phyloP scores from a whole-genome alignment of 2,797 vertebrate genomes.

The Cetoscarus ocellatus region DNA sequence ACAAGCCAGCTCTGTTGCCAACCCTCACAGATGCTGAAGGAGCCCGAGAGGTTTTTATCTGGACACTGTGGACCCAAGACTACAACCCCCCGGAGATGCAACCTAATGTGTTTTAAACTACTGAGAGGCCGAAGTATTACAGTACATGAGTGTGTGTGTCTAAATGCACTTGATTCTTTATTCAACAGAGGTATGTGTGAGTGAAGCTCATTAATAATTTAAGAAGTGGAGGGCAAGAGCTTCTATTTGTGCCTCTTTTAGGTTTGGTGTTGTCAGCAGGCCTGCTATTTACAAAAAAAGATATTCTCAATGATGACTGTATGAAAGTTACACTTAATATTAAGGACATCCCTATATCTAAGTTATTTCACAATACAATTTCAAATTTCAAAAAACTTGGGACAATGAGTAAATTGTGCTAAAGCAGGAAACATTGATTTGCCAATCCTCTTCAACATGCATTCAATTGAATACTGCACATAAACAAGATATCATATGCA shows the following conservation, averaged over 20 bases:
- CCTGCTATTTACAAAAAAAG: constrained; percentile 22
- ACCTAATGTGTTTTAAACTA: constrained; percentile 45
- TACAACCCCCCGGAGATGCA: constrained; percentile 38
- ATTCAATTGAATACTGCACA: no score
- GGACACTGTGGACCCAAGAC: constrained; percentile 27
- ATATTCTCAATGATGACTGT: background rate
- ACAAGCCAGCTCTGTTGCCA: constrained; percentile 37
- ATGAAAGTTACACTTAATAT: constrained; percentile 15
- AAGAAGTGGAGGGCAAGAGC: constrained; percentile 48
- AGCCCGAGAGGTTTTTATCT: constrained; percentile 40
- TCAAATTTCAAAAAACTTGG: no score
- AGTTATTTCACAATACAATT: background rate
- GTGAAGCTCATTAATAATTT: constrained; percentile 68
- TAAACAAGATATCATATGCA: no score
- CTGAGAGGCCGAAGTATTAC: constrained; percentile 33
- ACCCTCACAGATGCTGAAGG: constrained; percentile 44
- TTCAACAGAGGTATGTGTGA: constrained; percentile 32
- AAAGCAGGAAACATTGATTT: no score
- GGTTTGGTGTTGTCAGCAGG: constrained; percentile 23
- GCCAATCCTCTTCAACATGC: no score
- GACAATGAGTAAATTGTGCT: no score
- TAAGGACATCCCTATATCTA: background rate
- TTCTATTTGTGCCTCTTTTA: constrained; percentile 67
- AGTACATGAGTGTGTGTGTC: constrained; percentile 3
- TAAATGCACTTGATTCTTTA: constrained; percentile 39